These are phyloP conservation scores for Dasyornis broadbenti DNA, from an alignment of 2,113 vertebrate genomes.

Conservation along the genomic window DNA sequence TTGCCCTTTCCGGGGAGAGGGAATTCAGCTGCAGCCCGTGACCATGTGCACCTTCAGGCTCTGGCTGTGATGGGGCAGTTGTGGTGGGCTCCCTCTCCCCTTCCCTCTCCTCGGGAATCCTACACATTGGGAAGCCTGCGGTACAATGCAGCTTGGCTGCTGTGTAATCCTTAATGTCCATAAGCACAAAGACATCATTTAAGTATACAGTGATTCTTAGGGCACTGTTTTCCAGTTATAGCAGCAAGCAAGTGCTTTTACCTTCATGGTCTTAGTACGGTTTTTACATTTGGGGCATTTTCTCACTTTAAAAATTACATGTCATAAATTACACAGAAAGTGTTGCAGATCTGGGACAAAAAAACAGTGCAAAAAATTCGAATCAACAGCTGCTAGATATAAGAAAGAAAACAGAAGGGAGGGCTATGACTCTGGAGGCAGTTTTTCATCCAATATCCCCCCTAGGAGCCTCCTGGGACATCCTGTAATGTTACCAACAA, in stretches of 20 bases:
- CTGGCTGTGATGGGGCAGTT: neutral
- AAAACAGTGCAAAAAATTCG: neutral
- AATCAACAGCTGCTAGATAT: neutral
- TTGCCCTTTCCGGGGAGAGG: neutral
- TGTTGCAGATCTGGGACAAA: neutral
- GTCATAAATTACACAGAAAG: neutral
- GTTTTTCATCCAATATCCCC: neutral
- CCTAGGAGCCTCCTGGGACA: neutral
- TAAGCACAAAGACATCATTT: neutral
- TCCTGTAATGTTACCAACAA: neutral
- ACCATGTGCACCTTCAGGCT: neutral
- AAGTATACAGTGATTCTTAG: neutral
- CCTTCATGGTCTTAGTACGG: neutral
- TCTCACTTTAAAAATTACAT: neutral
- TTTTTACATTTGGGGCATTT: neutral
- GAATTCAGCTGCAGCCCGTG: neutral
- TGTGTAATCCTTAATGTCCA: accelerated
- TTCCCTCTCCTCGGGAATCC: neutral
- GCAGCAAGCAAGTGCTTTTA: neutral
- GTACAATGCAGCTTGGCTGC: neutral
- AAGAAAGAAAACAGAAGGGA: neutral
- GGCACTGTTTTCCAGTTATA: neutral
- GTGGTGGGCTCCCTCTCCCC: neutral
- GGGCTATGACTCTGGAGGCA: neutral
- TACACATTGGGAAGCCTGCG: accelerated